Evolutionary conservation across 1,140 invertebrate genomes (phyloP).

Genomic region (Nautilus pompilius): DNA sequence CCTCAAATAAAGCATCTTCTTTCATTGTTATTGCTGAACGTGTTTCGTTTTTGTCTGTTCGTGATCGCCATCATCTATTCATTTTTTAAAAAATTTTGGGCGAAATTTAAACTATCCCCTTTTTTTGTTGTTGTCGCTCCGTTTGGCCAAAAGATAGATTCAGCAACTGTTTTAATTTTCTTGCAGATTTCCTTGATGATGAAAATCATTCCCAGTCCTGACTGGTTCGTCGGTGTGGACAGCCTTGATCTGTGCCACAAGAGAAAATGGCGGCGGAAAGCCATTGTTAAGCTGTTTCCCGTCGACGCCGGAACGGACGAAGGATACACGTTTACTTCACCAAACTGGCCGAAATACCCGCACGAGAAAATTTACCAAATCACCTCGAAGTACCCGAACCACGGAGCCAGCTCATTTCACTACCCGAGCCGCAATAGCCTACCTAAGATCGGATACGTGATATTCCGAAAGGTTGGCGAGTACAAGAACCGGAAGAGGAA

Average conservation of each 20-base stretch:
- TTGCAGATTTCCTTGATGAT: conserved; percentile 37
- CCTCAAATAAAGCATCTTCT: too few species aligned
- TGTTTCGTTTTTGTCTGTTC: background rate
- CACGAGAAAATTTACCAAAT: conserved; percentile 26
- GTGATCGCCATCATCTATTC: too few species aligned
- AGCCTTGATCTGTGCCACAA: conserved; percentile 31
- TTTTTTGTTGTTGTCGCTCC: too few species aligned
- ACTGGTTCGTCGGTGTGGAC: conserved; percentile 43
- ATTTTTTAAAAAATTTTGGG: background rate
- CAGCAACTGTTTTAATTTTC: conserved; percentile 2
- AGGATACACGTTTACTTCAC: conserved; percentile 41
- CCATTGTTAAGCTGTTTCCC: conserved; percentile 26
- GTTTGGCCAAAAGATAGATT: too few species aligned
- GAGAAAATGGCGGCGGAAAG: conserved; percentile 29
- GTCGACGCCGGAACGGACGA: conserved; percentile 40
- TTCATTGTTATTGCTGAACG: background rate
- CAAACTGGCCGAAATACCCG: conserved; percentile 37
- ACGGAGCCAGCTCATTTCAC: conserved; percentile 40
- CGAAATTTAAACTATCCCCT: too few species aligned
- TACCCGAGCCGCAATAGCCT: conserved; percentile 26
- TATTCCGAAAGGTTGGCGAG: conserved; percentile 18
- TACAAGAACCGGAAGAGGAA: too few species aligned
- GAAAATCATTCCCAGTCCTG: conserved; percentile 43
- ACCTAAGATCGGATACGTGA: conserved; percentile 26
- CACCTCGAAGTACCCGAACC: conserved; percentile 23